Evolutionary conservation across 2,888 invertebrate genomes (phyloP), one percentile per base, ranked within the genome.

Genomic region (Ormia ochracea): DNA sequence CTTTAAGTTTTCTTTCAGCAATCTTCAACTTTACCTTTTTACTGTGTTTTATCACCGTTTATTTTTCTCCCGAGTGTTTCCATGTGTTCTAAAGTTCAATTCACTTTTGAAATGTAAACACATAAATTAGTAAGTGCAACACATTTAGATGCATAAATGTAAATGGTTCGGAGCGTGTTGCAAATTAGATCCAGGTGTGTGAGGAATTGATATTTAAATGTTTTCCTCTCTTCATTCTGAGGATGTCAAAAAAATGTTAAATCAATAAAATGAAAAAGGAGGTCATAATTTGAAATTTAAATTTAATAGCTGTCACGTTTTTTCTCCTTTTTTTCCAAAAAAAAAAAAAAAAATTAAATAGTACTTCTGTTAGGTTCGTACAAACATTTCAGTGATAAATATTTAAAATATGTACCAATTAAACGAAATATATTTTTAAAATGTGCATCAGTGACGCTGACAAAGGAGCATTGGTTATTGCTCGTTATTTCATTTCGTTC

Each of bases 81-180:
- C 45, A 31, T 56, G 63, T 56, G 63, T 48, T 73, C 38, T 48
- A 36, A 38, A 56, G 58, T 74, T 74, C 66, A 74, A 41, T 74
- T 74, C 66, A 66, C 66, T 70, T 70, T 63, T 63, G 76, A 68
- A 76, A 63, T 70, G 69, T 70, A 65, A 77, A 77, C 63, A 69
- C 69, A 70, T 77, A 70, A 70, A 77, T 70, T 77, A 70, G 68
- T 69, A 12, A 65, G 63, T 36, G 68, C 75, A 61, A 38, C 68
- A 56, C 43, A 68, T 70, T 59, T 7, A 54, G 31, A 63, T 52
- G 66, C 58, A 58, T 74, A 50, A 50, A 66, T 58, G 74, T 50
- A 50, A 50, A 66, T 58, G 74, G 41, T 28, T 48, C 56, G 31
- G 41, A 56, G 41, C 33, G 50, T 65, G 23, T 70, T 63, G 41